Evolutionary conservation across 2,113 vertebrate species (phyloP).

Genomic region (Malurus melanocephalus): DNA sequence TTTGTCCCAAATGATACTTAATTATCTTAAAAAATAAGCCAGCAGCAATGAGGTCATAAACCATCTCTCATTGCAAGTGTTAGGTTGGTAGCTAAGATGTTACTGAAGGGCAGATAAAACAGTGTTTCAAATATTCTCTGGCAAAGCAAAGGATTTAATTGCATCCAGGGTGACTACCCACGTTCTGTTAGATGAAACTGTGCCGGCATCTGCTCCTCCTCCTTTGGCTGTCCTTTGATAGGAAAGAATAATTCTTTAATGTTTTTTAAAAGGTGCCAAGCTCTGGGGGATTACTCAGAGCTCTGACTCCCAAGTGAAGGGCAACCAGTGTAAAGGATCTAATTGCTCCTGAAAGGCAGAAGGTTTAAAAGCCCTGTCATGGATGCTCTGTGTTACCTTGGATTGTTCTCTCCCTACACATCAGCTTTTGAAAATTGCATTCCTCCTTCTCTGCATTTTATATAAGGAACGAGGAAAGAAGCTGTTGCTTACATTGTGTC

Average conservation of each 20-base stretch:
- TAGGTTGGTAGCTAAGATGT: not conserved
- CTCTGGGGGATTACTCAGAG: not conserved
- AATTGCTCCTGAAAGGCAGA: not conserved
- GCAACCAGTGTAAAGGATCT: not conserved
- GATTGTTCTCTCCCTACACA: not conserved
- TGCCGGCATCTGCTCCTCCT: not conserved
- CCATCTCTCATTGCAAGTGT: not conserved
- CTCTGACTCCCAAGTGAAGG: not conserved
- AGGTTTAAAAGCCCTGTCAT: not conserved
- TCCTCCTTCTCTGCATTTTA: not conserved
- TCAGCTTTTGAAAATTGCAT: not conserved
- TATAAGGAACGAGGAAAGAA: not conserved
- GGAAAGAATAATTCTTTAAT: not conserved
- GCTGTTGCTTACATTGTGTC: not conserved
- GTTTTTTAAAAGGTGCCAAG: not conserved
- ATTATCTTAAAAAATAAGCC: not conserved
- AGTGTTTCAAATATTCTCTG: not conserved
- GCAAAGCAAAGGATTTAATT: not conserved
- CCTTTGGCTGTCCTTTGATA: slow-evolving; percentile 4
- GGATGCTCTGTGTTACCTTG: not conserved
- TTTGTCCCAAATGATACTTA: not conserved
- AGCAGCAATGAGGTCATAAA: not conserved
- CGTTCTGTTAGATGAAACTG: not conserved
- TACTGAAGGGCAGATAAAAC: not conserved
- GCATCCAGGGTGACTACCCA: not conserved